phyloP scores from a whole-genome alignment of 2,113 vertebrate genomes.

The Thamnophis sirtalis region DNA sequence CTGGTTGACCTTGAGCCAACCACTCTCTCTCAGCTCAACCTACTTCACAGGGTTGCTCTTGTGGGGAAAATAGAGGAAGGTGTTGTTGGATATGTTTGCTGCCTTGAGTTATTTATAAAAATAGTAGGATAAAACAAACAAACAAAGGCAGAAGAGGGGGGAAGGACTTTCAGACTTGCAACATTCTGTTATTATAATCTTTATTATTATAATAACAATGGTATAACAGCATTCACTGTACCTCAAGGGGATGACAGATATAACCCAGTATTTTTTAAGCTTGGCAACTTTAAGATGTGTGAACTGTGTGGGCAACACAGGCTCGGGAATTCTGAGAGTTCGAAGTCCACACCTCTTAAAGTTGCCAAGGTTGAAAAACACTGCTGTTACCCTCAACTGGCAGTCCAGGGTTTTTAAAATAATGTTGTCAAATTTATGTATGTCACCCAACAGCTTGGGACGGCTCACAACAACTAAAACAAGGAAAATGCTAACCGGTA shows the following conservation, averaged over 20 bases:
- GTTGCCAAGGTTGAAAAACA: background rate
- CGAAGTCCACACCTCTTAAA: background rate
- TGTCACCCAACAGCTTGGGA: background rate
- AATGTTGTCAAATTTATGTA: background rate
- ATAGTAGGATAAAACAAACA: background rate
- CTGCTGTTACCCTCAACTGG: background rate
- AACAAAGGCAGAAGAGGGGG: background rate
- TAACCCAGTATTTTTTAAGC: background rate
- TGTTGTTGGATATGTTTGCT: background rate
- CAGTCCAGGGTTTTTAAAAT: background rate
- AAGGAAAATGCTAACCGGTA: background rate
- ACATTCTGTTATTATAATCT: background rate
- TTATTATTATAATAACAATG: background rate
- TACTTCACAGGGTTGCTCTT: background rate
- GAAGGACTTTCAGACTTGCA: background rate
- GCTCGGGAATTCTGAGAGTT: background rate
- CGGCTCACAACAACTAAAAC: background rate
- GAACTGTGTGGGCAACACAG: background rate
- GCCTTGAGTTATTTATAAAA: background rate
- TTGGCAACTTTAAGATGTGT: background rate
- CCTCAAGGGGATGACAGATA: background rate
- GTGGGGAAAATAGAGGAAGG: background rate
- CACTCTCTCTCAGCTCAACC: background rate
- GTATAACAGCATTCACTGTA: background rate
- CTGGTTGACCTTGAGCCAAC: background rate